Evolutionary conservation across 2,113 vertebrate species (phyloP), one percentile per base, ranked within the genome.

Genomic region (Apeltes quadracus): DNA sequence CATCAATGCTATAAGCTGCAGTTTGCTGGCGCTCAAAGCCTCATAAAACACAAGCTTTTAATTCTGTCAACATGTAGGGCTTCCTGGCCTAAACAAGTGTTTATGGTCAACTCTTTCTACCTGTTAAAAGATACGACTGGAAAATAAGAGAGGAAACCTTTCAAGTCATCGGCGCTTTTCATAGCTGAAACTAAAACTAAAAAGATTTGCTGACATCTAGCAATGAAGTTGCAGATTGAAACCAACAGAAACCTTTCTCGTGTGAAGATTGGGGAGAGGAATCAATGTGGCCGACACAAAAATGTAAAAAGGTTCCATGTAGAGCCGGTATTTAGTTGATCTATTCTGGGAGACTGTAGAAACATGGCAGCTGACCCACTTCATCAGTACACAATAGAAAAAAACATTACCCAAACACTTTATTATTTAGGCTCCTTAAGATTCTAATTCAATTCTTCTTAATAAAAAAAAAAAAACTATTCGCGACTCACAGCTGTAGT

Each of bases 401-500:
- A 34, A 5, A 34, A 34, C 32, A 34, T 34, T 32, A 32, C 29
- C 29, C 29, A 32, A 4, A 7, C 32, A 7, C 32, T 34, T 34
- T 34, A 34, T 34, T 34, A 34, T 34, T 34, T 34, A 34, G 32
- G 32, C 32, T 34, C 32, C 3, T 25, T 22, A 3, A 29, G 1
- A 32, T 61, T n/a, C 20, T 18, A 46, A 11, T 12, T 5, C 61
- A 29, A 27, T 12, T 55, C 12, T 46, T 18, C 9, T n/a, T n/a
- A n/a, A n/a, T n/a, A n/a, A n/a, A n/a, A n/a, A 54, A 34, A 8
- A 39, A 41, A 34, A 57, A 4, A 5, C 16, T 12, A 18, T 3
- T 1, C 46, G 48, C 5, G 85, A 93, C 97, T 97, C 91, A 99
- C 98, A 99, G 91, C 96, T 98, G 88, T 98, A 98, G 89, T 97